phyloP scores from a whole-genome alignment of 2,113 vertebrate genomes.

The Nothoprocta perdicaria region DNA sequence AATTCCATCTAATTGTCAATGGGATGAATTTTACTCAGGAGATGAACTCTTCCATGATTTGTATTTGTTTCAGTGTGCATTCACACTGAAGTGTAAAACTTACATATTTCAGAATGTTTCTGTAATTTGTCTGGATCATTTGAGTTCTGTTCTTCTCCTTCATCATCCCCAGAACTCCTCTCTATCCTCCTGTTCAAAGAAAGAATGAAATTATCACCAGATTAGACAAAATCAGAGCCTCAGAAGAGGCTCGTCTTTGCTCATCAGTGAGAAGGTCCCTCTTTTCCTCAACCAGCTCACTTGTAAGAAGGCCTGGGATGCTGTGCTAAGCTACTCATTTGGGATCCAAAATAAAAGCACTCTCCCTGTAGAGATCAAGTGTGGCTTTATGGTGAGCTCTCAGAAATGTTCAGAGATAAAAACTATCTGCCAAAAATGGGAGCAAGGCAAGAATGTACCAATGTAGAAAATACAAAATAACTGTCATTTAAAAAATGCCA shows the following conservation, averaged over 20 bases:
- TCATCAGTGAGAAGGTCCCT: neutral
- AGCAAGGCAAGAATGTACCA: neutral
- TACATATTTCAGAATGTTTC: neutral
- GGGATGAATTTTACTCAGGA: neutral
- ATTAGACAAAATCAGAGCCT: neutral
- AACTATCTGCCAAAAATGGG: neutral
- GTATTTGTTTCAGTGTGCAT: neutral
- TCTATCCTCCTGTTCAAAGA: neutral
- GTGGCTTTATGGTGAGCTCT: neutral
- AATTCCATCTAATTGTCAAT: neutral
- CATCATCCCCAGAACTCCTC: neutral
- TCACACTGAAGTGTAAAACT: neutral
- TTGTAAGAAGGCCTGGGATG: neutral
- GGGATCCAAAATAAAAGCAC: neutral
- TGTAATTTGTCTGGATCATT: neutral
- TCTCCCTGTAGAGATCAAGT: neutral
- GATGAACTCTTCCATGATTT: neutral
- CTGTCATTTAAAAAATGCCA: neutral
- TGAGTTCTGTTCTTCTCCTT: neutral
- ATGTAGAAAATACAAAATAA: neutral
- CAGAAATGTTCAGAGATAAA: neutral
- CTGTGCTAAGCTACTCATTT: neutral
- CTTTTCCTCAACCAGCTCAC: neutral
- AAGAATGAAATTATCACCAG: neutral
- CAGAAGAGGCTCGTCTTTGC: neutral